Base-by-base conservation (phyloP, 2,113 vertebrate species). In the Protomyctophum bolini region DNA sequence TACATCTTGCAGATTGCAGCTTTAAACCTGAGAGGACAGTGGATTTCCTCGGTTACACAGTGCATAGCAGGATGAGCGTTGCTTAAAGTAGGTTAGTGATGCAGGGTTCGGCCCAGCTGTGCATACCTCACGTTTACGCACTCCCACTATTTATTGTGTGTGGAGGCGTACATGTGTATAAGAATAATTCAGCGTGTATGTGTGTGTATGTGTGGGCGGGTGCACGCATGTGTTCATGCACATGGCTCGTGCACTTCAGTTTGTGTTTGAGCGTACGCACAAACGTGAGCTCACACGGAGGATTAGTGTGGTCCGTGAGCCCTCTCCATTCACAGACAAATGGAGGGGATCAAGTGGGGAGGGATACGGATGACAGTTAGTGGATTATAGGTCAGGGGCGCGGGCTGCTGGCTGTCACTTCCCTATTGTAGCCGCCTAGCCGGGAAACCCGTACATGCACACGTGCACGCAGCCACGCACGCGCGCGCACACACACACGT, bases 61-160 rank as follows among this genome's bases (percentile, higher is more conserved):
- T 75, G 58, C 70, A 58, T 29, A 65, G 66, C 51, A 49, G 48
- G 66, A 68, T 76, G 64, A 45, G 15, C 14, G 2, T 41, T 14
- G 50, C 65, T 68, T 29, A 83, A 91, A 90, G 80, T 89, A 89
- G 85, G 86, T 88, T 89, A 87, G 79, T 83, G 72, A 72, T 76
- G 75, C 72, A 80, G 71, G 28, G 59, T 67, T 84, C 67, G 68
- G 58, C 70, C 68, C 81, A 86, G 88, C 83, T 89, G 84, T 88
- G 80, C 71, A 45, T 84, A 75, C 63, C 72, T 88, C 73, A 75
- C 69, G 60, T 72, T 51, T 75, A 65, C 67, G 9, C 68, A 52
- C 68, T 76, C 70, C 68, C 73, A 61, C 66, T 58, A n/a, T 65
- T 64, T 50, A 74, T 76, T 63, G 70, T 72, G 83, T 68, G 70